Evolutionary conservation across 2,888 invertebrate species (phyloP), one percentile per base, ranked within the genome.

Genomic region (Ashinkailepas kermadecensis): DNA sequence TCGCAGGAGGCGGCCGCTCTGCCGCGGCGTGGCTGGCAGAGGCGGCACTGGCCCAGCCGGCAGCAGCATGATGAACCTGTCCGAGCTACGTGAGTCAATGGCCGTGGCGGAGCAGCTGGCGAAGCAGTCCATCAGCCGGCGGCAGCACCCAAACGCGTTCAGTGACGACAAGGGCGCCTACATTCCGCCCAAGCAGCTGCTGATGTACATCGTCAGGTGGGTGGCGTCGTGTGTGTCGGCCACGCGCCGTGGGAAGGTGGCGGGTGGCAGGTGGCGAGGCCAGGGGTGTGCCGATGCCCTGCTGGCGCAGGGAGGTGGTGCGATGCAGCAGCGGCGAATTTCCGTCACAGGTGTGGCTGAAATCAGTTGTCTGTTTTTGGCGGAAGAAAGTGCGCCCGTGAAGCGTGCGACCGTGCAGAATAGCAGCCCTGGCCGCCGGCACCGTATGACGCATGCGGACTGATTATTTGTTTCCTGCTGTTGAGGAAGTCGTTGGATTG

Each of bases 191-290:
- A 91, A 90, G 85, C 90, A 91, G 83, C 86, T 92, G 83, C 88
- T 92, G 81, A 87, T 91, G 84, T 91, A 91, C 87, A 89, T 92
- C 85, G 91, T 91, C 86, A 91, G 92, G 92, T 92, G 89, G 86
- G 21, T 15, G 13, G 18, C 82, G 62, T 25, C 18, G 70, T 11
- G 67, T n/a, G 21, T 3, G 39, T 39, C 39, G 4, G 39, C 39
- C 39, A 39, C n/a, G 23, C 80, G 8, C 54, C 58, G 6, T 56
- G 56, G 23, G n/a, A n/a, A n/a, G n/a, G n/a, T n/a, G n/a, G n/a
- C n/a, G n/a, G n/a, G n/a, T n/a, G n/a, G 39, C 39, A 39, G 39
- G 39, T 39, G 39, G 39, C 39, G 39, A 39, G 39, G 39, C 39
- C 39, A 39, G 39, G 39, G 1, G 39, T 39, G 39, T 39, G 39